Conservation (phyloP, 2,888 invertebrate genomes). For the Cephus runcator region DNA sequence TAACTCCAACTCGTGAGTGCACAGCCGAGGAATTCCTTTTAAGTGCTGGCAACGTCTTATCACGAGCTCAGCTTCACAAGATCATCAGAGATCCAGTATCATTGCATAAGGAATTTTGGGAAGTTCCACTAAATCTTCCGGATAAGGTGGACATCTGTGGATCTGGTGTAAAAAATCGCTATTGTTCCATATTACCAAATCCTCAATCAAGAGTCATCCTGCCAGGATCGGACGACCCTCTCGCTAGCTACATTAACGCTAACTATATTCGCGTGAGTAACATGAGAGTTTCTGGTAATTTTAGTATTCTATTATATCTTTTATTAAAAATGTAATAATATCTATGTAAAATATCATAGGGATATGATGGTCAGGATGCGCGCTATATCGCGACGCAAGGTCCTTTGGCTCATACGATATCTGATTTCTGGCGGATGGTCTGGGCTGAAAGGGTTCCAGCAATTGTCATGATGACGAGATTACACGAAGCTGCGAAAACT, state of each 20-base stretch:
- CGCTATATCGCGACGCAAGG: slow-evolving; percentile 95
- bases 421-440: slow-evolving; percentile 93
- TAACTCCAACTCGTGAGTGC: slow-evolving; percentile 71
- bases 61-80: slow-evolving; percentile 67
- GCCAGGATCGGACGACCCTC: slow-evolving; percentile 70
- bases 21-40: slow-evolving; percentile 69
- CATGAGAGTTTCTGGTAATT: not conserved
- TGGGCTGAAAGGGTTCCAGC: slow-evolving; percentile 70
- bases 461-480: slow-evolving; percentile 91
- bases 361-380: slow-evolving; percentile 87
- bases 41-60: slow-evolving; percentile 70
- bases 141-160: slow-evolving; percentile 91
- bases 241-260: slow-evolving; percentile 87
- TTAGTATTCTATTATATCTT: not conserved
- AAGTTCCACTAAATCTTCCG: slow-evolving; percentile 91
- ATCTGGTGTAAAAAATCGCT: slow-evolving; percentile 89
- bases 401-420: slow-evolving; percentile 88
- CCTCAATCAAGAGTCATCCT: slow-evolving; percentile 86
- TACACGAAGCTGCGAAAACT: slow-evolving; percentile 83
- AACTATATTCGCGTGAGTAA: slow-evolving; percentile 86
- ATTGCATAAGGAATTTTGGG: slow-evolving; percentile 93
- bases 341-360: slow-evolving; percentile 68
- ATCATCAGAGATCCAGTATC: slow-evolving; percentile 66
- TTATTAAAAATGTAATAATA: not conserved
- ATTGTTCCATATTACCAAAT: slow-evolving; percentile 89